phyloP scores from a whole-genome alignment of 2,113 vertebrate genomes.

The Burhinus bistriatus region DNA sequence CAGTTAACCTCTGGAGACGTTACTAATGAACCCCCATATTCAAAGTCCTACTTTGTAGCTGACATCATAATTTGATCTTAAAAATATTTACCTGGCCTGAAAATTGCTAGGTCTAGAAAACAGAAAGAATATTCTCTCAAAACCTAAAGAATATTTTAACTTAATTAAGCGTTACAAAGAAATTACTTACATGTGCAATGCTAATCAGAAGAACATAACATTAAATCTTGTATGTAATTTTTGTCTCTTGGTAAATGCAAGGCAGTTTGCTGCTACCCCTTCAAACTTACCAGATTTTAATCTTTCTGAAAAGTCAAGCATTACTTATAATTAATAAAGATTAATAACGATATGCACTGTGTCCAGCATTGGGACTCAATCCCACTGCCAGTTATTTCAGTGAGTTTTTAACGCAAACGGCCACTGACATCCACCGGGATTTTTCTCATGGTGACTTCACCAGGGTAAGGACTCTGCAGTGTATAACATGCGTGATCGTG shows the following conservation, averaged over 20 bases:
- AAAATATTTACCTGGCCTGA: not conserved
- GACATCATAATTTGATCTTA: not conserved
- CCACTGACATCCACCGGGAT: not conserved
- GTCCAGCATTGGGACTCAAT: not conserved
- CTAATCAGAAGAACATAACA: not conserved
- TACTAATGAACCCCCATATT: not conserved
- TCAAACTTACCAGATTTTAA: not conserved
- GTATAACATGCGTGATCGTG: rapidly evolving
- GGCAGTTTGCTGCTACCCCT: not conserved
- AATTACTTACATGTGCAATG: not conserved
- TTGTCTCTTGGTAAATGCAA: not conserved
- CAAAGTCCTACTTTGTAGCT: not conserved
- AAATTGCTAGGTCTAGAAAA: not conserved
- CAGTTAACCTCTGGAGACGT: not conserved
- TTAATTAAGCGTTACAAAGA: not conserved
- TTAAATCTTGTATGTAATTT: not conserved
- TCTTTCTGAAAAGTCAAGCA: not conserved
- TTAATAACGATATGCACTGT: not conserved
- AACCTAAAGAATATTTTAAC: not conserved
- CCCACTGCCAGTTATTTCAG: not conserved
- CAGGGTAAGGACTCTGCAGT: not conserved
- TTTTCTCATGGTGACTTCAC: not conserved
- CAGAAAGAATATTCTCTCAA: not conserved
- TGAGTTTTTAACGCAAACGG: not conserved
- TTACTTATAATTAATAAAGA: not conserved